Percentiles rank a stretch among this genome's conserved stretches.
These are phyloP conservation scores for Brachionus rubens DNA, from an alignment of 1,140 invertebrate genomes.

Conservation along the genomic window DNA sequence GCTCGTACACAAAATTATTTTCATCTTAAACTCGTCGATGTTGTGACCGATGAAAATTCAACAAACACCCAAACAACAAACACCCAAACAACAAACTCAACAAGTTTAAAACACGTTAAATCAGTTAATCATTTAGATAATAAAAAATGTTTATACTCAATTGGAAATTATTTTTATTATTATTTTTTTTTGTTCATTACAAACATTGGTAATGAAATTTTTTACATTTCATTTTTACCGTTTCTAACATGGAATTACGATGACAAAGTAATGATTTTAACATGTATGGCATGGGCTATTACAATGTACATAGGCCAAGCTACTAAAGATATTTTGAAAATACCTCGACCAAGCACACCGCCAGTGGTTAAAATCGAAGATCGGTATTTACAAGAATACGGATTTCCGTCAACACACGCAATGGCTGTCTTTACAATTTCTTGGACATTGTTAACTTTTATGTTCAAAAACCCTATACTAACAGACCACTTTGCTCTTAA, in stretches of 20 bases:
- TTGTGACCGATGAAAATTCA: background rate
- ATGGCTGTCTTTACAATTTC: constrained; percentile 83
- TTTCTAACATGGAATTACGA: constrained; percentile 48
- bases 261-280: constrained; percentile 58
- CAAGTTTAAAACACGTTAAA: constrained; percentile 4
- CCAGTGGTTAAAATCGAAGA: constrained; percentile 76
- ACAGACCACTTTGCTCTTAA: background rate
- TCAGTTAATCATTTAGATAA: constrained; percentile 18
- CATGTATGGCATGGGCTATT: constrained; percentile 77
- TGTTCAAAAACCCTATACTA: constrained; percentile 68
- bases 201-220: constrained; percentile 39
- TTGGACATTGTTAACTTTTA: constrained; percentile 75
- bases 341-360: constrained; percentile 75
- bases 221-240: constrained; percentile 41
- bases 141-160: constrained; percentile 9
- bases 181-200: constrained; percentile 38
- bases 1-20: background rate
- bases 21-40: background rate
- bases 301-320: constrained; percentile 72
- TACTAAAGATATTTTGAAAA: constrained; percentile 78
- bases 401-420: constrained; percentile 88
- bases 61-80: background rate
- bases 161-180: constrained; percentile 34
- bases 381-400: constrained; percentile 81
- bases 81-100: background rate